Conservation (phyloP, 2,797 vertebrate genomes). For the Myioborus miniatus region DNA sequence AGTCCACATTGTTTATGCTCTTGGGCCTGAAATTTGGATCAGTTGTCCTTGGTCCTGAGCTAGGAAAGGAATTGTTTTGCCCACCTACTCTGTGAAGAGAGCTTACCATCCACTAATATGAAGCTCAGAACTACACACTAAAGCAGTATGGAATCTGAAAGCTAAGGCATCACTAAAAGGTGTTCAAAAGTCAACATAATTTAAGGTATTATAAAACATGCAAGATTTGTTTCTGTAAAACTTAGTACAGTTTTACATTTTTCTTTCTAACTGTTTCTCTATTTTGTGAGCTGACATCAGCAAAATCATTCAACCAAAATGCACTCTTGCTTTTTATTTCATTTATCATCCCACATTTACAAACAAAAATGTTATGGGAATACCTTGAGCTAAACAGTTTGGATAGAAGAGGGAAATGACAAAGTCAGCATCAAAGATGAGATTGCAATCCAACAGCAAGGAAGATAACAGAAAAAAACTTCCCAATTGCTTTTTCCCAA, state of each 20-base stretch:
- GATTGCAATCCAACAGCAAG: conserved; percentile 22
- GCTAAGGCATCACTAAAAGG: background rate
- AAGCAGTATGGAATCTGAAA: background rate
- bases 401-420: background rate
- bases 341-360: conserved; percentile 21
- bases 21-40: background rate
- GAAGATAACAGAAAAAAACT: background rate
- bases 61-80: background rate
- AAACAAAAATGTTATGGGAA: conserved; percentile 8
- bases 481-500: conserved; percentile 36
- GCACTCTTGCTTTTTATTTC: conserved; percentile 27
- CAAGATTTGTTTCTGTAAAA: background rate
- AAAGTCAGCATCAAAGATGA: conserved; percentile 39
- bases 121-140: background rate
- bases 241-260: background rate
- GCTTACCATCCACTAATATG: background rate
- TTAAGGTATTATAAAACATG: background rate
- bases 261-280: background rate
- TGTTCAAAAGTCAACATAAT: background rate
- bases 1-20: background rate
- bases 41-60: background rate
- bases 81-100: background rate
- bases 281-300: background rate
- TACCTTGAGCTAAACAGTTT: conserved; percentile 19
- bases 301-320: conserved; percentile 40